Conservation (phyloP, 2,113 vertebrate genomes). For the human region GRCh38 chr14:88491501-88492000, state of each 20-base stretch:
- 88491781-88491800: constrained; percentile 36
- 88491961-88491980: neutral
- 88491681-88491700: neutral
- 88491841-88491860: neutral
- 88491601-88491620: neutral
- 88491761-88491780: neutral
- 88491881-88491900: neutral
- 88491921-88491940: neutral
- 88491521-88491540: neutral
- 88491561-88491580: neutral
- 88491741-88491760: neutral
- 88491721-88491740: neutral
- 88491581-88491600: neutral
- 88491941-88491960: neutral
- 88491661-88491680: neutral
- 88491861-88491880: neutral
- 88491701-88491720: neutral
- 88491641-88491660: neutral
- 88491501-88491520: neutral
- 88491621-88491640: neutral
- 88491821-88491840: neutral
- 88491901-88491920: neutral
- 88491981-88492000: constrained; percentile 37
- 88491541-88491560: neutral
- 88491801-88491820: neutral